These are phyloP conservation scores for Regulus satrapa DNA, from an alignment of 2,113 vertebrate genomes.

Conservation along the genomic window DNA sequence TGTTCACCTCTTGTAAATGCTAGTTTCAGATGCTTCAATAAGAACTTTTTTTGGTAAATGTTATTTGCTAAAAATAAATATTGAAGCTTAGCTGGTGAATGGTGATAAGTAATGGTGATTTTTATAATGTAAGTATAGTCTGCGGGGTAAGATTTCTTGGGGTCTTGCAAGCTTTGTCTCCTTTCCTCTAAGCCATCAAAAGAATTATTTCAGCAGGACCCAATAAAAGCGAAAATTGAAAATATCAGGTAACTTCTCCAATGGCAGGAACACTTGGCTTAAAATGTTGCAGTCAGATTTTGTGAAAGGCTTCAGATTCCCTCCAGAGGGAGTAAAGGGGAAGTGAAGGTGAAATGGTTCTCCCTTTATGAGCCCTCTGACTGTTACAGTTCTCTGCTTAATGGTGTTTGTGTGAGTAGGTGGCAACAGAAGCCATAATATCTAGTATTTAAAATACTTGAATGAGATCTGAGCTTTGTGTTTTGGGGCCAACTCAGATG, in stretches of 20 bases:
- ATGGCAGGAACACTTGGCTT: not conserved
- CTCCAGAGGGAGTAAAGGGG: not conserved
- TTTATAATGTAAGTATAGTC: not conserved
- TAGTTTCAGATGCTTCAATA: not conserved
- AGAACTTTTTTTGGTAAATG: not conserved
- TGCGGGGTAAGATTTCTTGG: not conserved
- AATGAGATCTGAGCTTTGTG: not conserved
- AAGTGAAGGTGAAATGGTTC: constrained; percentile 2
- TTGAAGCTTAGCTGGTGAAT: not conserved
- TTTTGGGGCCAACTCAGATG: not conserved
- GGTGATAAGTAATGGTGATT: not conserved
- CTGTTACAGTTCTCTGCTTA: not conserved
- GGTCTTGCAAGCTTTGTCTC: not conserved
- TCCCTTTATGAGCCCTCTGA: not conserved
- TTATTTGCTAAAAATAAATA: not conserved
- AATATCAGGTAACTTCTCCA: not conserved
- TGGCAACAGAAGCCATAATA: not conserved
- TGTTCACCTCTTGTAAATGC: not conserved
- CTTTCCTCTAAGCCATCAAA: not conserved
- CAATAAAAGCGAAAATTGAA: not conserved
- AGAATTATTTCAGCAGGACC: not conserved
- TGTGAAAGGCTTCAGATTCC: not conserved
- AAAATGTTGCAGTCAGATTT: not conserved
- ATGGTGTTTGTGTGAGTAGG: not conserved
- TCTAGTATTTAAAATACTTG: not conserved